Conservation (phyloP, 2,797 vertebrate species). For the Lithobates sylvaticus region DNA sequence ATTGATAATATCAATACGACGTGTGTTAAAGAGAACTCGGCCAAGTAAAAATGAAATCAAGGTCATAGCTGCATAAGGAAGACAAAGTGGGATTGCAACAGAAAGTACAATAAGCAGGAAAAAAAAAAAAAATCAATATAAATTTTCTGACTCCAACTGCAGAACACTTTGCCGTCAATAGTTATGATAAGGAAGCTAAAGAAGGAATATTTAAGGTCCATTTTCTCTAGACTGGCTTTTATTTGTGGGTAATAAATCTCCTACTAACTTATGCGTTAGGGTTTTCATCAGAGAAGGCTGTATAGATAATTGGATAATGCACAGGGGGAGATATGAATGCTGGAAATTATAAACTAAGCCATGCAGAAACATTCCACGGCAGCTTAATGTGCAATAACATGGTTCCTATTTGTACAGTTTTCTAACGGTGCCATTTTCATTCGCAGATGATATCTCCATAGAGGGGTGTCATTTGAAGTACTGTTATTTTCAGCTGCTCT, state of each 20-base stretch:
- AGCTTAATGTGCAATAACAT: conserved; percentile 31
- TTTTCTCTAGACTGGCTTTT: conserved; percentile 38
- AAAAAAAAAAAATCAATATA: conserved; percentile 51
- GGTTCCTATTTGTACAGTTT: conserved; percentile 21
- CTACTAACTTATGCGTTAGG: background rate
- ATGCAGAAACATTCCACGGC: conserved; percentile 1
- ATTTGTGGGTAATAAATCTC: conserved; percentile 38
- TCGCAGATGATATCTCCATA: background rate
- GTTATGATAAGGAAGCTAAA: conserved; percentile 44
- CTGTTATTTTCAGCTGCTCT: background rate
- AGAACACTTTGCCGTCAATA: conserved; percentile 39
- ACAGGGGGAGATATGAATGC: conserved; percentile 14
- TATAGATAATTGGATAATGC: conserved; percentile 45
- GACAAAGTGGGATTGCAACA: conserved; percentile 27
- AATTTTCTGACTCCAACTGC: conserved; percentile 16
- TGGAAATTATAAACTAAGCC: conserved; percentile 29
- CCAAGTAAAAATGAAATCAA: conserved; percentile 50
- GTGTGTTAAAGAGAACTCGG: conserved; percentile 46
- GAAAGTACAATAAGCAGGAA: conserved; percentile 39
- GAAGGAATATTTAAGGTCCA: conserved; percentile 29
- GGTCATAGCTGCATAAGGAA: conserved; percentile 55
- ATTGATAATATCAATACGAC: conserved; percentile 62
- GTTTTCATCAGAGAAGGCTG: conserved; percentile 2
- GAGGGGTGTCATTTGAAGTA: conserved; percentile 30
- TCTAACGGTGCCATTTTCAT: background rate